phyloP scores from a whole-genome alignment of 2,797 vertebrate genomes.

The Platyrinchus mystaceus region DNA sequence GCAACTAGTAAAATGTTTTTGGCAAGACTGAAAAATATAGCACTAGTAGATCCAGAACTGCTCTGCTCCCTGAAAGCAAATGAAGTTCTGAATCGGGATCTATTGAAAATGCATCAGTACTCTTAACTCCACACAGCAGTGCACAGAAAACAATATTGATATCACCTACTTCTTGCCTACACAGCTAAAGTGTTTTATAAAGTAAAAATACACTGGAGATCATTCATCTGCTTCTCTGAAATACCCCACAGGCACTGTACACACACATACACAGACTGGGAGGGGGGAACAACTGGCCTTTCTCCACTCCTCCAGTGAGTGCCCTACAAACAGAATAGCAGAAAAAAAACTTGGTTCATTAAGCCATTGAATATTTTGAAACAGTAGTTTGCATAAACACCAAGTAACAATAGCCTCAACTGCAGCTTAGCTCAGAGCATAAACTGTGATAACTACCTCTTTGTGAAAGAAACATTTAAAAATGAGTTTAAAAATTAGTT shows the following conservation, averaged over 20 bases:
- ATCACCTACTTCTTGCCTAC: not conserved
- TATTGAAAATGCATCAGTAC: not conserved
- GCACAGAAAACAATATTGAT: not conserved
- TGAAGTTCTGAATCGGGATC: not conserved
- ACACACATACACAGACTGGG: not conserved
- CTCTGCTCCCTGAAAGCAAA: slow-evolving; percentile 27
- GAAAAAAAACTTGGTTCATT: not conserved
- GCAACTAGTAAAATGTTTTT: slow-evolving; percentile 40
- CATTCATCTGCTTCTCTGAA: not conserved
- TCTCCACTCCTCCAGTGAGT: not conserved
- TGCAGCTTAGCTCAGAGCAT: not conserved
- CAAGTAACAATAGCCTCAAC: not conserved
- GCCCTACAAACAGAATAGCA: not conserved
- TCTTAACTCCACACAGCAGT: not conserved
- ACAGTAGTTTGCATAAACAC: slow-evolving; percentile 4
- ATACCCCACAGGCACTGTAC: not conserved
- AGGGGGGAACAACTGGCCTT: not conserved
- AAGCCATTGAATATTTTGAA: not conserved
- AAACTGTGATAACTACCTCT: not conserved
- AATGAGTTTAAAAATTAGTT: not conserved
- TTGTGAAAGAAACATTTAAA: not conserved
- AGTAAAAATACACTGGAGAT: not conserved
- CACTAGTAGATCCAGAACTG: not conserved
- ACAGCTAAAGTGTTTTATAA: not conserved
- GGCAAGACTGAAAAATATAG: slow-evolving; percentile 8